phyloP scores from a whole-genome alignment of 2,113 vertebrate genomes.

The Alligator sinensis region DNA sequence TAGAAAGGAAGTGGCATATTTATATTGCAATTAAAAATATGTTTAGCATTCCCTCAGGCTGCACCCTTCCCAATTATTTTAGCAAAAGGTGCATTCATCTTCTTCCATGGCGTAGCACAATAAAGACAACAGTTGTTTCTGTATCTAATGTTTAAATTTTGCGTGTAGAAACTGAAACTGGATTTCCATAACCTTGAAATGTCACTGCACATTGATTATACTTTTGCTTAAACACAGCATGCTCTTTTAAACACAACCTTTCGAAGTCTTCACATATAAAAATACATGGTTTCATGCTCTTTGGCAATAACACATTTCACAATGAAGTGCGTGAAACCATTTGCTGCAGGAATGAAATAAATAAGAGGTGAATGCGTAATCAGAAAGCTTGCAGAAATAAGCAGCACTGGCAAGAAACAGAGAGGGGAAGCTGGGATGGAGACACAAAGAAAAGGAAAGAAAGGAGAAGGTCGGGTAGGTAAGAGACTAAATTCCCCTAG shows the following conservation, averaged over 20 bases:
- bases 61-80: conserved; percentile 64
- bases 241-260: conserved; percentile 29
- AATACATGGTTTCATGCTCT: not conserved
- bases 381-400: not conserved
- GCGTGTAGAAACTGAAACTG: not conserved
- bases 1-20: conserved; percentile 70
- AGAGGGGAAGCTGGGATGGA: not conserved
- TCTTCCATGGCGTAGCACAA: not conserved
- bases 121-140: conserved; percentile 38
- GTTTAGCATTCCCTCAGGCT: conserved; percentile 63
- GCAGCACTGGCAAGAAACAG: not conserved
- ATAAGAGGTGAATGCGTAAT: not conserved
- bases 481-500: not conserved
- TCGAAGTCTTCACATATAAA: not conserved
- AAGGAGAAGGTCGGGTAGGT: not conserved
- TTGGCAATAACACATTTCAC: not conserved
- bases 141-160: not conserved
- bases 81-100: conserved; percentile 61
- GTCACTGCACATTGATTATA: conserved; percentile 33
- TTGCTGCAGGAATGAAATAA: conserved; percentile 2
- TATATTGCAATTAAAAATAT: conserved; percentile 78
- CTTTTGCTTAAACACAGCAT: not conserved
- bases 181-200: conserved; percentile 62
- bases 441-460: not conserved
- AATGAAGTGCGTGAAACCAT: not conserved